Evolutionary conservation across 2,888 invertebrate species (phyloP), one percentile per base, ranked within the genome.

Genomic region (Mythimna ferrago): DNA sequence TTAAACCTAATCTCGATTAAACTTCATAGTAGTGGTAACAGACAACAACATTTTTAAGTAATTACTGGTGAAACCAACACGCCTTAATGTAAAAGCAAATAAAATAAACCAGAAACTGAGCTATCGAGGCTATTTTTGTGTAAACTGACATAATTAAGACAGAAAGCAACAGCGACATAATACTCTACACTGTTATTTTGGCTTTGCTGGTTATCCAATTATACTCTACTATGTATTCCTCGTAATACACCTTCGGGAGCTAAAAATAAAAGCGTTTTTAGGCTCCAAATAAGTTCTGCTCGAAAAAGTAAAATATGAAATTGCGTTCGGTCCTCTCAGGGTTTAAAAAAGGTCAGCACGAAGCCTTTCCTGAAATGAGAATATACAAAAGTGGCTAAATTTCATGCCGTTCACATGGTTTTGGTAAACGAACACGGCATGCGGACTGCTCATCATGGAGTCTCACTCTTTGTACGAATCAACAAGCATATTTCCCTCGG

Each of bases 401-500:
- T 79, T 75, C 26, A 66, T 54, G 71, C 64, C 41, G 61, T 73
- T 60, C 54, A 53, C 35, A 11, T 70, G 64, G 16, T 70, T 76
- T 51, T 73, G 70, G 70, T 77, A 71, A 67, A 70, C 75, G 73
- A 80, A 80, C 70, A 76, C 67, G 64, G 65, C 62, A 73, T 67
- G 69, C 66, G 63, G 32, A 67, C 73, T 64, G 63, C 75, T 71
- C 74, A 78, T 81, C 76, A 73, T 60, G 60, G n/a, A 78, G 73
- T 71, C 82, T 75, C 78, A 70, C 82, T 86, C 83, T 83, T 81
- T 73, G 74, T 83, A 72, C 61, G 68, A 84, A 85, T 86, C 86
- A 81, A 78, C 81, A 80, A 85, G 78, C 81, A 82, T 85, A 88
- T 88, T 88, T 88, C 88, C 88, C 88, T 68, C 73, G 87, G 62